A percentile compares a stretch with the other conserved stretches of the same genome.
Conservation (phyloP, 1,140 invertebrate genomes). For the Aphelenchoides fujianensis region DNA sequence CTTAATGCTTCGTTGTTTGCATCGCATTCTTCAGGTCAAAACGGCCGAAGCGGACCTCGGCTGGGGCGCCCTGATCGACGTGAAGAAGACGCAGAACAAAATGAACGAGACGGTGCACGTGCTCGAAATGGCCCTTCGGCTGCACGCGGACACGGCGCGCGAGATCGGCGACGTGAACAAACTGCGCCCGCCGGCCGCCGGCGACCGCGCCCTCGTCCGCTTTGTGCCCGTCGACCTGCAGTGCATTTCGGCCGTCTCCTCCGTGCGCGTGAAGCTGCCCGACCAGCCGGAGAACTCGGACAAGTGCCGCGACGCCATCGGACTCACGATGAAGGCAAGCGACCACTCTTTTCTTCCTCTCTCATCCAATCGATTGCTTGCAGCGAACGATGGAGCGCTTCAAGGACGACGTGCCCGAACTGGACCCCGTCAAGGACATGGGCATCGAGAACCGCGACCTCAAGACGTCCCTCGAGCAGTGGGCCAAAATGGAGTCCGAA, state of each 20-base stretch:
- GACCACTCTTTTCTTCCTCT: too few relatives aligned
- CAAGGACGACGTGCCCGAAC: background rate
- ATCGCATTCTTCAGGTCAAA: conserved; percentile 24
- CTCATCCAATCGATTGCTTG: conserved; percentile 13
- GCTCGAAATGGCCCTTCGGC: conserved; percentile 18
- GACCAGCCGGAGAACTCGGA: conserved; percentile 80
- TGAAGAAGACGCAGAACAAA: conserved; percentile 73
- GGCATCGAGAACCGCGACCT: conserved; percentile 12
- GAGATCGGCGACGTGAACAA: conserved; percentile 29
- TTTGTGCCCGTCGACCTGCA: conserved; percentile 80
- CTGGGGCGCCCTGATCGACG: conserved; percentile 48
- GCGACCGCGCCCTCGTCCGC: conserved; percentile 44
- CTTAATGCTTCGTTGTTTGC: background rate
- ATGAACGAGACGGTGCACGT: conserved; percentile 67
- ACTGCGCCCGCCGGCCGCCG: conserved; percentile 28
- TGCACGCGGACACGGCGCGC: conserved; percentile 20
- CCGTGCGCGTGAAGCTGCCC: conserved; percentile 82
- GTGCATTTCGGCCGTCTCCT: conserved; percentile 79
- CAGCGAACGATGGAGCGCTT: conserved; percentile 13
- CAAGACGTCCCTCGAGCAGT: background rate
- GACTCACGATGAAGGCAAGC: background rate
- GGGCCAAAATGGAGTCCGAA: conserved; percentile 9
- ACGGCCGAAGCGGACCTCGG: conserved; percentile 1
- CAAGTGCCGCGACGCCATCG: conserved; percentile 68
- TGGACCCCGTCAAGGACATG: conserved; percentile 25